Base-by-base conservation (phyloP, 2,888 invertebrate species). In the Seira sanloemensis region DNA sequence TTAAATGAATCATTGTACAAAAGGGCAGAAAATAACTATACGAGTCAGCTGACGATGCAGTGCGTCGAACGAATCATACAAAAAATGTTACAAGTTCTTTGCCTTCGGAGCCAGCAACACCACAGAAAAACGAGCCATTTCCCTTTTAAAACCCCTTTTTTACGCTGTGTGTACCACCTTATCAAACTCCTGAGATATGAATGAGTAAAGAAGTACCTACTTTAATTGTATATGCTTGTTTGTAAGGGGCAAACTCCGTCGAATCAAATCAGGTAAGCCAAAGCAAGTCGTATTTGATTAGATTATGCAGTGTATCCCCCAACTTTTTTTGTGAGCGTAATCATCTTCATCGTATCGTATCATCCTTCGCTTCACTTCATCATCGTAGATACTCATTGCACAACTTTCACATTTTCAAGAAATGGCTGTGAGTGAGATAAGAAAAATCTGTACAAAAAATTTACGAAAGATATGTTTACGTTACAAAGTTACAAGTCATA, bases 401-500 rank as follows among this genome's bases (percentile, higher is more conserved):
- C 62, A 74, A 74, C 73, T 74, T 74, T 74, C 73, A 74, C 73
- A 74, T 74, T 74, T 74, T 74, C 71, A 18, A n/a, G n/a, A n/a
- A n/a, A n/a, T n/a, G n/a, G n/a, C n/a, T n/a, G n/a, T n/a, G n/a
- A n/a, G n/a, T n/a, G n/a, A n/a, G n/a, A n/a, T n/a, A n/a, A 5
- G 58, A 58, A 58, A 58, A 58, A 58, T 4, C 58, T 58, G 16
- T 9, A 16, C 2, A 58, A 58, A 58, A 58, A 58, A 37, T 37
- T 58, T 4, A 58, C 9, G 58, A 58, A 58, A 58, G 12, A 37
- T 16, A 58, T 58, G 58, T 7, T 16, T 16, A 58, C 58, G 58
- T 18, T n/a, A 37, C 4, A 12, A 12, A 37, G 37, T 7, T n/a
- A 37, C 5, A 37, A 37, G 37, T 37, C 12, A 37, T 37, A 37